Evolutionary conservation across 2,113 vertebrate species (phyloP), one percentile per base, ranked within the genome.

Genomic region (Empidonax alnorum): DNA sequence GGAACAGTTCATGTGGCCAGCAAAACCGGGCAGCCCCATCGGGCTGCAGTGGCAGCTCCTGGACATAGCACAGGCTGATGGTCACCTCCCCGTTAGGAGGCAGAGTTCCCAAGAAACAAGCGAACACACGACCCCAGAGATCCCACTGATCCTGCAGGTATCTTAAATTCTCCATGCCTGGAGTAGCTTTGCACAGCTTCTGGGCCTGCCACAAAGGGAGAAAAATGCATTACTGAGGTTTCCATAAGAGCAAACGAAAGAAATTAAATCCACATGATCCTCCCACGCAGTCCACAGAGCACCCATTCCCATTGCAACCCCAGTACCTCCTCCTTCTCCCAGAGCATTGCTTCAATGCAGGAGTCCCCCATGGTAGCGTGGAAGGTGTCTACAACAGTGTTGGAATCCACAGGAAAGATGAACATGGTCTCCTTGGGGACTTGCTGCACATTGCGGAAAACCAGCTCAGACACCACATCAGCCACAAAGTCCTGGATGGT

Each of bases 271-370:
- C 55, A 30, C 14, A 25, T 11, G 31, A 50, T 82, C 68, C 31
- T 61, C 35, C 49, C 41, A 55, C 9, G 35, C 28, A 69, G 24
- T 7, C 37, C 19, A 2, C 3, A 2, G 24, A 39, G 31, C 44
- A 63, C 31, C 24, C 33, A 20, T 13, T 66, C 52, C 67, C 46
- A 50, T 42, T 5, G 1, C 28, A 63, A 46, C 22, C 33, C 17
- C 42, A 63, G 63, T 92, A 87, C 90, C 90, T 92, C 63, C 63
- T 92, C 69, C 77, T 92, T 92, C 49, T 92, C 71, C 71, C 63
- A 92, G 33, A 92, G 77, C 77, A 63, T 71, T 56, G 84, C 77
- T 92, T 87, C 77, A 46, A 87, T 56, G 35, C 9, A 14, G 25
- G 71, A 76, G 37, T 92, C 42, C 28, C 69, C 84, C 42, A 87